phyloP scores from a whole-genome alignment of 2,888 invertebrate species.

The Deilephila elpenor region DNA sequence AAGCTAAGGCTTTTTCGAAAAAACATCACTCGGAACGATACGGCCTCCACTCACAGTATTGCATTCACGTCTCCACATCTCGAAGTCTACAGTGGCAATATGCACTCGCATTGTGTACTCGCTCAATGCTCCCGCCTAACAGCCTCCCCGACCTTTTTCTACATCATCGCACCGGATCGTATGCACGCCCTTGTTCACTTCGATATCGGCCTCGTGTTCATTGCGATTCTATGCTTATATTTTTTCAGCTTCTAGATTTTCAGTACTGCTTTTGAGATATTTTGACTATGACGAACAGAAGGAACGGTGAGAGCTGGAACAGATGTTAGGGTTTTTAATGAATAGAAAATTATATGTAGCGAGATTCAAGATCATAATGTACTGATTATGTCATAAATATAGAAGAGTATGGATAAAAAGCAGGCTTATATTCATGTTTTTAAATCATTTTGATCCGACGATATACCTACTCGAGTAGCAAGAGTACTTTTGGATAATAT shows the following conservation, averaged over 20 bases:
- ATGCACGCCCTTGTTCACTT: neutral
- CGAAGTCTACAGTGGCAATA: neutral
- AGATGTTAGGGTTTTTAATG: no score
- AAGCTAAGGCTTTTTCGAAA: neutral
- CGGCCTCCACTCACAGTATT: slow-evolving; percentile 12
- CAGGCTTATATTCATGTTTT: no score
- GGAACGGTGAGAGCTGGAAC: no score
- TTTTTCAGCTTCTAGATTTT: neutral
- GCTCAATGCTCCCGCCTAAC: neutral
- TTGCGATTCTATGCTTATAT: neutral
- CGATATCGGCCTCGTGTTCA: neutral
- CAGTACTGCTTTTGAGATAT: neutral
- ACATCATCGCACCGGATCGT: slow-evolving; percentile 10
- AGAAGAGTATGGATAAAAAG: no score
- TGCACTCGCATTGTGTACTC: slow-evolving; percentile 20
- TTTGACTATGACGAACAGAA: no score
- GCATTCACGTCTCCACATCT: slow-evolving; percentile 10
- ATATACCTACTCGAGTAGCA: no score
- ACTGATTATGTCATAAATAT: no score
- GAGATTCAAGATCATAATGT: no score
- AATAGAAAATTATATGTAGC: no score
- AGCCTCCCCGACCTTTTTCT: slow-evolving; percentile 8
- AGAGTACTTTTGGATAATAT: no score
- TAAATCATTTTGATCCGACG: no score
- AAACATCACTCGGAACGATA: neutral